Evolutionary conservation across 2,113 vertebrate genomes (phyloP).

Genomic region (Tragulus kanchil): DNA sequence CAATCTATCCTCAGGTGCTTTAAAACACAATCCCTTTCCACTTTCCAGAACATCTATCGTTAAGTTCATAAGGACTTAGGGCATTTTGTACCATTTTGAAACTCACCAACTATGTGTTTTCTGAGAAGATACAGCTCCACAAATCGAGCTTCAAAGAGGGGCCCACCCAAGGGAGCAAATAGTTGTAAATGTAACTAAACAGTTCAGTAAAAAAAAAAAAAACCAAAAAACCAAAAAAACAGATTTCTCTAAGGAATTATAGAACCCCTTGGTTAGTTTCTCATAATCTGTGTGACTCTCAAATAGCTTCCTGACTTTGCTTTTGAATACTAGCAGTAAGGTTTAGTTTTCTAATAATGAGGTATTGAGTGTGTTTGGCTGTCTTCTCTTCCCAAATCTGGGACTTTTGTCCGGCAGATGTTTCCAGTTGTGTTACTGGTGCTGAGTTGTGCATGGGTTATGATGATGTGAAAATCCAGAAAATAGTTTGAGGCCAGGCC

Average conservation of each 20-base stretch:
- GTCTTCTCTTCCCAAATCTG: constrained; percentile 51
- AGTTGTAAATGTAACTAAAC: not conserved
- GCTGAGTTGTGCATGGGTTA: constrained; percentile 66
- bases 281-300: constrained; percentile 30
- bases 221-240: not conserved
- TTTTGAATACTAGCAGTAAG: constrained; percentile 54
- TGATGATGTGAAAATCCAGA: constrained; percentile 79
- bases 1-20: constrained; percentile 66
- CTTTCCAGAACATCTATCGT: constrained; percentile 65
- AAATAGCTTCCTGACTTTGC: constrained; percentile 62
- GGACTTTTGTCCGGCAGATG: constrained; percentile 68
- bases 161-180: constrained; percentile 74
- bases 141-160: constrained; percentile 29
- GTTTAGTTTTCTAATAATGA: constrained; percentile 73
- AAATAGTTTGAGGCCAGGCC: constrained; percentile 75
- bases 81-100: constrained; percentile 68
- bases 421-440: constrained; percentile 81
- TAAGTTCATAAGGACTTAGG: constrained; percentile 59
- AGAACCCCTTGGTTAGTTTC: constrained; percentile 49
- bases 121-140: not conserved
- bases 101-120: constrained; percentile 61
- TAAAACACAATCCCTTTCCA: constrained; percentile 36
- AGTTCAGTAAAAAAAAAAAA: not conserved
- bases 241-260: constrained; percentile 65
- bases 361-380: constrained; percentile 66